Conservation (phyloP, 2,113 vertebrate species). For the Erpornis zantholeuca region DNA sequence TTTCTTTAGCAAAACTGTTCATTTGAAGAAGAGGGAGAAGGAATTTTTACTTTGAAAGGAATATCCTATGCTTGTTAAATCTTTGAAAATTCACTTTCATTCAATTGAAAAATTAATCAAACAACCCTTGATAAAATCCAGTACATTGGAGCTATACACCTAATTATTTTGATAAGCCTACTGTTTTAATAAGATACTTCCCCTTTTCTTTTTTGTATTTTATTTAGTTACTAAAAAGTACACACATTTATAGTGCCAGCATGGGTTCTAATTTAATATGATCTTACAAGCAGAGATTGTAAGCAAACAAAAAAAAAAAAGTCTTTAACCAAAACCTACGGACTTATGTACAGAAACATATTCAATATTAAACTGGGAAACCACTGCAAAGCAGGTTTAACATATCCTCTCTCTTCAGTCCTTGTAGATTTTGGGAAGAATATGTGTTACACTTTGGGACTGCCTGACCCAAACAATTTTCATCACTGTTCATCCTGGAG, state of each 20-base stretch:
- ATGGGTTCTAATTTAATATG: background rate
- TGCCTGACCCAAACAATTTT: background rate
- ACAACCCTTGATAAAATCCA: background rate
- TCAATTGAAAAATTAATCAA: background rate
- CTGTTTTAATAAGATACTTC: background rate
- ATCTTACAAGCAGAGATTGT: background rate
- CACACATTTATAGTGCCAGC: background rate
- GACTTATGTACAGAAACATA: background rate
- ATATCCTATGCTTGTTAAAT: background rate
- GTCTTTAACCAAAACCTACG: background rate
- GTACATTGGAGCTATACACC: background rate
- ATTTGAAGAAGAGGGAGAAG: background rate
- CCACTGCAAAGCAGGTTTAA: background rate
- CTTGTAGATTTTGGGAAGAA: background rate
- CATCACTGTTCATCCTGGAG: background rate
- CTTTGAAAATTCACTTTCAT: background rate
- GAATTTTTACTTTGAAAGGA: background rate
- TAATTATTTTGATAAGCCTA: background rate
- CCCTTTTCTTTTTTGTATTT: background rate
- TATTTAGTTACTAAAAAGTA: background rate
- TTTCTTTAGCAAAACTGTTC: background rate
- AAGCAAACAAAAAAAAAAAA: background rate
- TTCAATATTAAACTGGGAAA: background rate
- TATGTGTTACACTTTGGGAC: accelerated
- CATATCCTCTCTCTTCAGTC: background rate